Evolutionary conservation across 2,113 vertebrate species (phyloP).

Genomic region (Cricetomys ansorgei): DNA sequence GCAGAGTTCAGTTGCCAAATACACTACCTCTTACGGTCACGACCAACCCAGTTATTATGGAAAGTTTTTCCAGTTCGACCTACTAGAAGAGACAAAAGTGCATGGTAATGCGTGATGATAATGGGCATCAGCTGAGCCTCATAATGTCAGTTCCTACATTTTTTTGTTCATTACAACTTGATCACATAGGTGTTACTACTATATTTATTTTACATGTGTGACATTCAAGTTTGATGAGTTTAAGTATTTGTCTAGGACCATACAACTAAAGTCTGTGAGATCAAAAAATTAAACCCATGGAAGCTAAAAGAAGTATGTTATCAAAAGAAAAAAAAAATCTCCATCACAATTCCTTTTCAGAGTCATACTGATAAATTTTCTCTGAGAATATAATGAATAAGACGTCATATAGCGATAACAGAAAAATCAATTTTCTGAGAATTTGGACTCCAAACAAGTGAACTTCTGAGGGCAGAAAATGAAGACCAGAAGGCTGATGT

Average conservation of each 20-base stretch:
- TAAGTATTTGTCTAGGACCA: not conserved
- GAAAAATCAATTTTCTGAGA: conserved; percentile 20
- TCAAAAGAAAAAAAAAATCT: not conserved
- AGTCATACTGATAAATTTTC: not conserved
- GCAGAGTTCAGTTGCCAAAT: not conserved
- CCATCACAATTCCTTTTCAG: not conserved
- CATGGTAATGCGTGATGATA: not conserved
- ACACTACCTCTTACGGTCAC: not conserved
- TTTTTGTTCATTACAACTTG: not conserved
- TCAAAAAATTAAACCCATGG: not conserved
- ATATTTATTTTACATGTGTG: not conserved
- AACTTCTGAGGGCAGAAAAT: not conserved
- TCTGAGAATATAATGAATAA: not conserved
- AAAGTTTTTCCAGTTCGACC: not conserved
- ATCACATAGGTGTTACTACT: not conserved
- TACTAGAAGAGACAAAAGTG: not conserved
- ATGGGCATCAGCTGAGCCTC: not conserved
- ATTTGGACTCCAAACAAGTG: not conserved
- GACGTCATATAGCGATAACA: not conserved
- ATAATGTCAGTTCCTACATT: not conserved
- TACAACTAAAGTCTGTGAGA: not conserved
- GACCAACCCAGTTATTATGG: not conserved
- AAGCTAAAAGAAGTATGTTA: not conserved
- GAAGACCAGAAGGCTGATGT: not conserved
- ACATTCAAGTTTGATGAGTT: not conserved